A percentile compares a stretch with the other conserved stretches of the same genome.
These are phyloP conservation scores for Adelges cooleyi DNA, from an alignment of 1,140 invertebrate species.

Conservation along the genomic window DNA sequence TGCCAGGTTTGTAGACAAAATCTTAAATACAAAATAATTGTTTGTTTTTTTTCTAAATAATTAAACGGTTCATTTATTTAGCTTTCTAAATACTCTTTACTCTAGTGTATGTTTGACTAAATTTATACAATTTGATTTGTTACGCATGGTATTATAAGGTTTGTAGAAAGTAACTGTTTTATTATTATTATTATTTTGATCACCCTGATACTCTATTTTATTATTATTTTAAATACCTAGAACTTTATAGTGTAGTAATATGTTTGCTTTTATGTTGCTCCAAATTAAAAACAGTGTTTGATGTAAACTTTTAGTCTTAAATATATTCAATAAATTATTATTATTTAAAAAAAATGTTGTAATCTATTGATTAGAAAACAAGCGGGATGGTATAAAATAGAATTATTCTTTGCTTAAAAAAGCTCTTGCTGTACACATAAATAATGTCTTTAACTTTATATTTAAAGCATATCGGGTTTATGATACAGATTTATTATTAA, in stretches of 20 bases:
- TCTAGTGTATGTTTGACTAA: constrained; percentile 10
- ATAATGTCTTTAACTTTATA: no score
- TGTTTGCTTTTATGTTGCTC: constrained; percentile 8
- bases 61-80: constrained; percentile 14
- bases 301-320: constrained; percentile 15
- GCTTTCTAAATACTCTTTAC: neutral
- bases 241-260: neutral
- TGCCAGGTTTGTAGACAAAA: constrained; percentile 9
- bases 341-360: neutral
- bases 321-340: constrained; percentile 16
- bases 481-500: no score
- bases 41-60: constrained; percentile 15
- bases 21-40: neutral
- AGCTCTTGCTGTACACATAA: no score
- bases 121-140: constrained; percentile 4
- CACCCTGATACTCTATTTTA: neutral
- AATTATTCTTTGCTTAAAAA: no score
- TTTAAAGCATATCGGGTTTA: no score
- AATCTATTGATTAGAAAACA: no score
- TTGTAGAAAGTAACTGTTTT: neutral
- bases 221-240: constrained; percentile 3
- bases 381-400: no score
- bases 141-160: constrained; percentile 2
- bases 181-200: neutral
- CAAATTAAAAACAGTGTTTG: neutral